Conservation (phyloP, 2,888 invertebrate species). For the Unio pictorum region DNA sequence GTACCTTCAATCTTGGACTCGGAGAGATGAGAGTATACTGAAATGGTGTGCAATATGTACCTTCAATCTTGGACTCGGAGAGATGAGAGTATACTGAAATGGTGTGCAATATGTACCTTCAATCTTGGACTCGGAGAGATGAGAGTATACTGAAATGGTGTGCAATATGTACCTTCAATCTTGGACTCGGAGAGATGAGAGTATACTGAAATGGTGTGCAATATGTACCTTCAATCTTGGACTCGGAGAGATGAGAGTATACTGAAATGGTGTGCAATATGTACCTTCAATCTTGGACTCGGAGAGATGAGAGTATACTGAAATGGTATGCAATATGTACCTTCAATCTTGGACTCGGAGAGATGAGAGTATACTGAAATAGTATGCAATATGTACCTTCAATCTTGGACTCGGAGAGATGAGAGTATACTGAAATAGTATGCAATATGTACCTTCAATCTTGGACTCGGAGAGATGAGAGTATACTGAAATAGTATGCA, state of each 20-base stretch:
- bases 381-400: slow-evolving; percentile 75
- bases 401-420: slow-evolving; percentile 86
- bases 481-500: slow-evolving; percentile 86
- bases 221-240: slow-evolving; percentile 80
- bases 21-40: slow-evolving; percentile 89
- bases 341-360: slow-evolving; percentile 87
- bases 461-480: slow-evolving; percentile 86
- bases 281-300: slow-evolving; percentile 83
- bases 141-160: slow-evolving; percentile 90
- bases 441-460: slow-evolving; percentile 76
- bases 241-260: slow-evolving; percentile 87
- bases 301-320: slow-evolving; percentile 89
- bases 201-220: slow-evolving; percentile 86
- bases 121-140: slow-evolving; percentile 86
- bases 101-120: slow-evolving; percentile 75
- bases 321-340: slow-evolving; percentile 77
- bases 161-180: slow-evolving; percentile 76
- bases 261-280: slow-evolving; percentile 81
- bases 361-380: slow-evolving; percentile 91
- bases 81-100: slow-evolving; percentile 91
- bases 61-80: slow-evolving; percentile 87
- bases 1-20: slow-evolving; percentile 83
- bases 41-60: slow-evolving; percentile 77
- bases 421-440: slow-evolving; percentile 90
- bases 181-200: slow-evolving; percentile 86